A percentile compares a stretch with the other conserved stretches of the same genome.
Conservation (phyloP, 2,888 invertebrate species). For the Cheilosia vernalis region DNA sequence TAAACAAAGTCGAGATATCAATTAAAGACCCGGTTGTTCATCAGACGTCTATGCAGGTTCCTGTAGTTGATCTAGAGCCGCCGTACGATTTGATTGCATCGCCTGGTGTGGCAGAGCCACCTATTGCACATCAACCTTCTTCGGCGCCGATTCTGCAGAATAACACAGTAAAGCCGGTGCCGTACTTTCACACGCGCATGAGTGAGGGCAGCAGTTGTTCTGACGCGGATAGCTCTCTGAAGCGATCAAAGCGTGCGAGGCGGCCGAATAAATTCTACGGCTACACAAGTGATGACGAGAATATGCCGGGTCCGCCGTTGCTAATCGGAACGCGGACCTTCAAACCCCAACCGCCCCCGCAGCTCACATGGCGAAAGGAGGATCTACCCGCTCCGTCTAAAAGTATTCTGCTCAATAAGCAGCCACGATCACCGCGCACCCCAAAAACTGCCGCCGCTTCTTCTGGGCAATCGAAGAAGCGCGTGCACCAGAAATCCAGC, state of each 20-base stretch:
- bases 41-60: constrained; percentile 62
- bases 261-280: constrained; percentile 95
- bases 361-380: constrained; percentile 89
- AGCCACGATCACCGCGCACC: constrained; percentile 68
- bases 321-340: constrained; percentile 81
- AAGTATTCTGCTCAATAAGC: constrained; percentile 77
- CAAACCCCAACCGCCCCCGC: constrained; percentile 86
- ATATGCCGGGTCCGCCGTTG: constrained; percentile 82
- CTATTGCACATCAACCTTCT: constrained; percentile 58
- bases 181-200: constrained; percentile 75
- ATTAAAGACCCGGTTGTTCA: constrained; percentile 20
- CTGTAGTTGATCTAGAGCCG: constrained; percentile 69
- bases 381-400: constrained; percentile 86
- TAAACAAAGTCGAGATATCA: constrained; percentile 45
- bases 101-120: constrained; percentile 77
- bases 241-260: constrained; percentile 91
- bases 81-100: constrained; percentile 75
- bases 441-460: constrained; percentile 73
- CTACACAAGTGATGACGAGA: constrained; percentile 93
- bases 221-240: constrained; percentile 85
- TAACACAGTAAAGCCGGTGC: constrained; percentile 32
- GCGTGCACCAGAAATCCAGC: constrained; percentile 60
- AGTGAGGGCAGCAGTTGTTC: constrained; percentile 84
- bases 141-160: constrained; percentile 32
- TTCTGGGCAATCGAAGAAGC: constrained; percentile 72